phyloP scores from a whole-genome alignment of 2,888 invertebrate genomes.

The Microctonus hyperodae region DNA sequence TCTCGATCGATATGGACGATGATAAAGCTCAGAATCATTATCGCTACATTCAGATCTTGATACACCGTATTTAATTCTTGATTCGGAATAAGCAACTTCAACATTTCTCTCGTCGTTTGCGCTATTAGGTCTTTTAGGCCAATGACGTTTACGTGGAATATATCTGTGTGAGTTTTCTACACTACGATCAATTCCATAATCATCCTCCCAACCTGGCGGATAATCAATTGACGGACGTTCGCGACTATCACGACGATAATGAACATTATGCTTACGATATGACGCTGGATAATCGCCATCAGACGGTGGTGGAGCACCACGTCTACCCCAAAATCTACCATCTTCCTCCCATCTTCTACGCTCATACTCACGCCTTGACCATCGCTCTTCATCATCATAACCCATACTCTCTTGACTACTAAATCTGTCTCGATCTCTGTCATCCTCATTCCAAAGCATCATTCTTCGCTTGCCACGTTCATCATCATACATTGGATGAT shows the following conservation, averaged over 20 bases:
- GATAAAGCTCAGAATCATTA: conserved; percentile 58
- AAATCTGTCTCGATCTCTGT: conserved; percentile 62
- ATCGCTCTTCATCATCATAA: conserved; percentile 63
- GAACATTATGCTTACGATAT: conserved; percentile 50
- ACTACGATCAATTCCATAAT: conserved; percentile 54
- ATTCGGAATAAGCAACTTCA: conserved; percentile 54
- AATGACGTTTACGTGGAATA: conserved; percentile 54
- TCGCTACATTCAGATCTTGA: conserved; percentile 62
- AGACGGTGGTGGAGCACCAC: conserved; percentile 58
- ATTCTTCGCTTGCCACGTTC: conserved; percentile 57
- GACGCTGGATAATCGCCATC: conserved; percentile 64
- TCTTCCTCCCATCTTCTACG: conserved; percentile 63
- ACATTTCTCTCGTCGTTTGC: conserved; percentile 58
- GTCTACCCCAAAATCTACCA: conserved; percentile 34
- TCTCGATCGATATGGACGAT: conserved; percentile 57
- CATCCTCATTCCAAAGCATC: conserved; percentile 60
- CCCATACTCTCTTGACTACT: conserved; percentile 62
- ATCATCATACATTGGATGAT: conserved; percentile 54
- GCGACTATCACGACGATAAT: conserved; percentile 54
- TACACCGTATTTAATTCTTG: conserved; percentile 54
- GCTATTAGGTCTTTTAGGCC: conserved; percentile 60
- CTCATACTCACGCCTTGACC: conserved; percentile 56
- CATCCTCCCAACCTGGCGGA: conserved; percentile 54
- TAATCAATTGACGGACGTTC: conserved; percentile 50
- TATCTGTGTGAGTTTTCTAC: conserved; percentile 58